Percentiles rank a stretch among this genome's conserved stretches.
phyloP scores from a whole-genome alignment of 2,797 vertebrate genomes.

The Crax fasciolata region DNA sequence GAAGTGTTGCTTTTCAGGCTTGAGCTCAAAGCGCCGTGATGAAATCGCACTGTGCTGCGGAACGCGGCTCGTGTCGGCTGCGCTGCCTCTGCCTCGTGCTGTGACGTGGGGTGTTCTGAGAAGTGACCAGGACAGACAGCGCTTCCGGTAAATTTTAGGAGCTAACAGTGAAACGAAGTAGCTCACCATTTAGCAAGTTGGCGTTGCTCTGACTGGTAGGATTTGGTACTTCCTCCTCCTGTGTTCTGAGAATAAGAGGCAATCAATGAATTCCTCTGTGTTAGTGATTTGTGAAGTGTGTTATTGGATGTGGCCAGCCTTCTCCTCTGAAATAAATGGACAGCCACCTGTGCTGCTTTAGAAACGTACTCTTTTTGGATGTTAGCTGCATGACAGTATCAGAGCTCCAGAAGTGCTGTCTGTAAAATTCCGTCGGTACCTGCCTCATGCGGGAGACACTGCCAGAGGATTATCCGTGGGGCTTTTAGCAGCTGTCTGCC shows the following conservation, averaged over 20 bases:
- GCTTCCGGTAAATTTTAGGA: slow-evolving; percentile 37
- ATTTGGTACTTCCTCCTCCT: slow-evolving; percentile 47
- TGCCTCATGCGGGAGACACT: not conserved
- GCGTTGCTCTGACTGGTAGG: not conserved
- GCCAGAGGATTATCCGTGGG: not conserved
- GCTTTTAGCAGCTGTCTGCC: slow-evolving; percentile 9
- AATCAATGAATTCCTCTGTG: slow-evolving; percentile 44
- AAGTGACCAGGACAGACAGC: not conserved
- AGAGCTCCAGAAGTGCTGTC: not conserved
- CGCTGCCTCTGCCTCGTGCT: not conserved
- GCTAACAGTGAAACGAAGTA: slow-evolving; percentile 9
- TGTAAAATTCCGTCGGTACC: not conserved
- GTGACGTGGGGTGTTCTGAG: not conserved
- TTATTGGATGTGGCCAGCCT: not conserved
- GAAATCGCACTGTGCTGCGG: not conserved
- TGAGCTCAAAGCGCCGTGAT: not conserved
- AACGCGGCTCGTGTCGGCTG: not conserved
- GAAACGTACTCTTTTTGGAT: not conserved
- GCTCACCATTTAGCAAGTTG: not conserved
- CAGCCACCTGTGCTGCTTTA: not conserved
- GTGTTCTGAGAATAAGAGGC: slow-evolving; percentile 36
- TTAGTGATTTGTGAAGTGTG: slow-evolving; percentile 35
- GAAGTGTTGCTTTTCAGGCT: not conserved
- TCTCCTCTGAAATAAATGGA: slow-evolving; percentile 9
- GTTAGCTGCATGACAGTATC: not conserved